Evolutionary conservation across 1,140 invertebrate genomes (phyloP).

Genomic region (Aphaenogaster ashmeadi): DNA sequence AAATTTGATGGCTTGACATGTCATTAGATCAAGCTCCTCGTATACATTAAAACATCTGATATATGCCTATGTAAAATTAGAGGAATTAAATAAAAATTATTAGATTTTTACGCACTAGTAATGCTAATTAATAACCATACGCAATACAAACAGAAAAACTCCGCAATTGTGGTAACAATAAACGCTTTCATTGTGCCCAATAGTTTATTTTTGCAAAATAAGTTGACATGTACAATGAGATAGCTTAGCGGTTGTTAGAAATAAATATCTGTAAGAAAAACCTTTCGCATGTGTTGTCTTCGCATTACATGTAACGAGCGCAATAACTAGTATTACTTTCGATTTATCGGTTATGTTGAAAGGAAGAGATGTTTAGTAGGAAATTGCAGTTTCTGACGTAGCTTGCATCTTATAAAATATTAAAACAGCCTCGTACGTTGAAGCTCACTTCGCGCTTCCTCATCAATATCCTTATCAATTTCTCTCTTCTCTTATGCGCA

Average conservation of each 20-base stretch:
- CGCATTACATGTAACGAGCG: constrained; percentile 66
- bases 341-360: constrained; percentile 10
- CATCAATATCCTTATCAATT: constrained; percentile 34
- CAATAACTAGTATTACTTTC: constrained; percentile 76
- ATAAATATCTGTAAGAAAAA: constrained; percentile 74
- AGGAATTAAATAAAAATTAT: constrained; percentile 9
- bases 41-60: constrained; percentile 12
- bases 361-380: constrained; percentile 16
- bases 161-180: constrained; percentile 1
- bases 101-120: neutral
- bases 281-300: neutral
- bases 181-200: constrained; percentile 66
- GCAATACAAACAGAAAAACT: neutral
- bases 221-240: constrained; percentile 85
- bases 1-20: neutral
- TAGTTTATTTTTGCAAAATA: constrained; percentile 86
- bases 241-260: constrained; percentile 80
- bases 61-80: neutral
- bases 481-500: constrained; percentile 15
- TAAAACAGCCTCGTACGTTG: constrained; percentile 33
- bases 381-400: constrained; percentile 22
- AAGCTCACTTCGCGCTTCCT: constrained; percentile 1
- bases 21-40: constrained; percentile 26
- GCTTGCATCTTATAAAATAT: constrained; percentile 46
- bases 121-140: constrained; percentile 3